phyloP scores from a whole-genome alignment of 2,797 vertebrate species.

The Urophycis tenuis region DNA sequence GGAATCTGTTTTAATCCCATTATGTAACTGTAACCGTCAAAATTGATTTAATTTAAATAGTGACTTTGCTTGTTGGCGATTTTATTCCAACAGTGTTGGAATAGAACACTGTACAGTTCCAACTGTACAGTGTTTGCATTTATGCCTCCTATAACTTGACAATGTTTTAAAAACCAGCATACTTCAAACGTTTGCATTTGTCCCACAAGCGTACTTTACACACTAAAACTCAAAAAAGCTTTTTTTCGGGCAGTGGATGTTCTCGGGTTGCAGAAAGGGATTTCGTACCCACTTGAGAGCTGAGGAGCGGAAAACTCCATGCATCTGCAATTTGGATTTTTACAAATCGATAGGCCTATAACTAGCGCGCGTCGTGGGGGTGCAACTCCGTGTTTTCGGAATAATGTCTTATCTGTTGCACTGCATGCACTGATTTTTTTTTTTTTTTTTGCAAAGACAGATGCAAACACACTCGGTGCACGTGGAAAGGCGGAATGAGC shows the following conservation, averaged over 20 bases:
- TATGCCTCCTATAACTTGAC: not conserved
- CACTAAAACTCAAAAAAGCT: not conserved
- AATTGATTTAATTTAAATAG: not conserved
- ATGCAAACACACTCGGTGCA: slow-evolving; percentile 1
- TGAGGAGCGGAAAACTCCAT: not conserved
- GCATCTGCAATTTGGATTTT: not conserved
- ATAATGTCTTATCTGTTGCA: not conserved
- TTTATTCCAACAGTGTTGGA: not conserved
- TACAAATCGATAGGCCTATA: not conserved
- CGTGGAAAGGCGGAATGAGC: not conserved
- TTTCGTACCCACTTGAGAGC: not conserved
- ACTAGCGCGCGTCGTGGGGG: not conserved
- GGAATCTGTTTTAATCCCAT: not conserved
- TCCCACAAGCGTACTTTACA: not conserved
- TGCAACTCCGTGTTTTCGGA: too few species aligned
- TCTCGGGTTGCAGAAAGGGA: not conserved
- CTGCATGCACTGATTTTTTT: not conserved
- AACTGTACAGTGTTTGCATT: not conserved
- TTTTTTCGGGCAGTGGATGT: not conserved
- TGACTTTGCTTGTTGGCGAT: not conserved
- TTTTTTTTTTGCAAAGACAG: not conserved
- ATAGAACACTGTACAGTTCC: too few species aligned
- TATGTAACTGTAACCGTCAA: not conserved
- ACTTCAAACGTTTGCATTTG: not conserved
- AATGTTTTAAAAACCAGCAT: not conserved